Evolutionary conservation across 1,140 invertebrate genomes (phyloP).

Genomic region (Sweltsa coloradensis): DNA sequence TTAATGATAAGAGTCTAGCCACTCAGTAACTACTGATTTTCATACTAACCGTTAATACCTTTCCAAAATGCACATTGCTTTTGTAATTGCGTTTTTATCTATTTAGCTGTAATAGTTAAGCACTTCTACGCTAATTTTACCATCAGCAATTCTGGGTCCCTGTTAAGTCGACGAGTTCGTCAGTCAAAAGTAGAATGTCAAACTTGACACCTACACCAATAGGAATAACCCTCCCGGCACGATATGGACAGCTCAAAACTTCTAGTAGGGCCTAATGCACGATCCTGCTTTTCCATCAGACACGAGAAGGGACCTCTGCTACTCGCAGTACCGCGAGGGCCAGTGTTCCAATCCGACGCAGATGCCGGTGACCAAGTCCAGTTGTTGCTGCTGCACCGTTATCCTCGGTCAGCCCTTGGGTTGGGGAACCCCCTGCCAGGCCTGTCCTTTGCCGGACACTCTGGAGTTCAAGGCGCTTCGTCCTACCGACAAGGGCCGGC

Average conservation of each 20-base stretch:
- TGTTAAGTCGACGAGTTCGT: too few species aligned
- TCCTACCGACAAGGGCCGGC: constrained; percentile 65
- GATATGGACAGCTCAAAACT: background rate
- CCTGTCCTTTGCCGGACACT: constrained; percentile 57
- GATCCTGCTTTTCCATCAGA: constrained; percentile 45
- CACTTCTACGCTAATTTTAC: too few species aligned
- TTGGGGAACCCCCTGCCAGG: constrained; percentile 71
- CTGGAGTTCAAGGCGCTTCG: constrained; percentile 63
- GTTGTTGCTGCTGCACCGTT: constrained; percentile 74
- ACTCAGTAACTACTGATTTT: too few species aligned
- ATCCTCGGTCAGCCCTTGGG: constrained; percentile 54
- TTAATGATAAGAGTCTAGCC: too few species aligned
- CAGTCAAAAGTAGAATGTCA: too few species aligned
- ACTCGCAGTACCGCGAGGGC: constrained; percentile 63
- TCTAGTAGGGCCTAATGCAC: constrained; percentile 4
- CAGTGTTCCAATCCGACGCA: constrained; percentile 64
- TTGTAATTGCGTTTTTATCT: too few species aligned
- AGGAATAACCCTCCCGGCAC: too few species aligned
- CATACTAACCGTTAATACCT: too few species aligned
- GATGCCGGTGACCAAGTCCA: constrained; percentile 66
- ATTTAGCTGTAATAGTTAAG: too few species aligned
- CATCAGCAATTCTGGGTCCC: too few species aligned
- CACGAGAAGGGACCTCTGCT: constrained; percentile 68
- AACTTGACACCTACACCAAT: too few species aligned
- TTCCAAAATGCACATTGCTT: too few species aligned